Evolutionary conservation across 30 jellyfish, hydroid and myxozoan genomes (phyloP).

Genomic region (Cassiopea xamachana): DNA sequence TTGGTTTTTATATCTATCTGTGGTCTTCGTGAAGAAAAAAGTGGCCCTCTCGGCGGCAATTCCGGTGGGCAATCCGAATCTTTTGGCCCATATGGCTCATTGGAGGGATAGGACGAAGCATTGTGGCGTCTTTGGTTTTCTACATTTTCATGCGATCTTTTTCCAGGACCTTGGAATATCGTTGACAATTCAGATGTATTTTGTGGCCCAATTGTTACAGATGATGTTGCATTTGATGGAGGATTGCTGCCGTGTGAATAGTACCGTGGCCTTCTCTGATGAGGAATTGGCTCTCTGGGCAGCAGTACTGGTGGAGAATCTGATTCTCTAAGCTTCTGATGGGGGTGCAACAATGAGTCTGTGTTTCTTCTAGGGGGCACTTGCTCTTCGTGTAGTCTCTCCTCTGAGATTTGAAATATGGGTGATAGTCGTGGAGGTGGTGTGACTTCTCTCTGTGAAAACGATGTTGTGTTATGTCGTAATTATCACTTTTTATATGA

Average conservation of each 20-base stretch:
- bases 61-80: not conserved
- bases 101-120: not conserved
- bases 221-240: not conserved
- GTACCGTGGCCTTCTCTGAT: slow-evolving; percentile 14
- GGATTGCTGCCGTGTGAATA: not conserved
- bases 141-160: not conserved
- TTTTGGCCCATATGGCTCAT: too few species aligned
- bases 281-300: slow-evolving; percentile 63
- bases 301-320: slow-evolving; percentile 28
- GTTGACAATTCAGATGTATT: not conserved
- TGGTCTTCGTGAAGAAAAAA: not conserved
- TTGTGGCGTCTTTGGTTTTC: not conserved
- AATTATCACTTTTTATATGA: too few species aligned
- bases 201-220: slow-evolving; percentile 1
- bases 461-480: too few species aligned
- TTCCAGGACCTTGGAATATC: not conserved
- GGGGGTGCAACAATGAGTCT: not conserved
- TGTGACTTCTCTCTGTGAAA: slow-evolving; percentile 24
- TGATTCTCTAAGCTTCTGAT: not conserved
- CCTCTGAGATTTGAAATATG: slow-evolving; percentile 54
- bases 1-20: not conserved
- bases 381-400: not conserved
- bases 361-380: not conserved
- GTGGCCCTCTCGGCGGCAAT: not conserved
- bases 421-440: slow-evolving; percentile 76